phyloP scores from a whole-genome alignment of 2,888 invertebrate species.

The Alloplasta piceator region DNA sequence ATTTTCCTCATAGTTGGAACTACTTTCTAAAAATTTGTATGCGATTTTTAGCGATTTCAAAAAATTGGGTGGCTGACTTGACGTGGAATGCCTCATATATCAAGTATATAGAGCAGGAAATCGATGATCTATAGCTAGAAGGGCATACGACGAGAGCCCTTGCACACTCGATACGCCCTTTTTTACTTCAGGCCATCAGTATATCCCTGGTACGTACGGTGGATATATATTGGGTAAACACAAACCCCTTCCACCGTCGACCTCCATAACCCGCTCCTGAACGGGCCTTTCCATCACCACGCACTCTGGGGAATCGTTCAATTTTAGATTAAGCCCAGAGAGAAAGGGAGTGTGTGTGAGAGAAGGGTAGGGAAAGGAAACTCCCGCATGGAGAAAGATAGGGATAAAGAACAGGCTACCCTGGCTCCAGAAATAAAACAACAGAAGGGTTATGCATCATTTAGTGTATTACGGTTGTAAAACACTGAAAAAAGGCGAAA shows the following conservation, averaged over 20 bases:
- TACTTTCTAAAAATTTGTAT: too few species aligned
- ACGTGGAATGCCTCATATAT: neutral
- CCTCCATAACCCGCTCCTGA: slow-evolving; percentile 33
- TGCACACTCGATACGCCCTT: neutral
- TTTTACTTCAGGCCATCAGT: too few species aligned
- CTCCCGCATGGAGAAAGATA: slow-evolving; percentile 32
- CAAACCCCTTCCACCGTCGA: slow-evolving; percentile 44
- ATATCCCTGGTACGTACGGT: slow-evolving; percentile 16
- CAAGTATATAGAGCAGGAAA: slow-evolving; percentile 63
- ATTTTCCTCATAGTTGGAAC: too few species aligned
- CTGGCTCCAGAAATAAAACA: slow-evolving; percentile 48
- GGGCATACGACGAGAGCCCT: slow-evolving; percentile 20
- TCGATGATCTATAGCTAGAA: slow-evolving; percentile 55
- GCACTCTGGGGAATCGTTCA: slow-evolving; percentile 77
- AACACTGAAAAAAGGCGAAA: slow-evolving; percentile 8
- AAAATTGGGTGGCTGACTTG: too few species aligned
- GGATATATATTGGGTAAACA: slow-evolving; percentile 54
- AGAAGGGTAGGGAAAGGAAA: slow-evolving; percentile 30
- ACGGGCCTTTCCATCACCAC: slow-evolving; percentile 56
- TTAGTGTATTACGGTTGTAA: slow-evolving; percentile 18
- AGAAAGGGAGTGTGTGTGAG: slow-evolving; percentile 60
- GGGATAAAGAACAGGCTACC: slow-evolving; percentile 44
- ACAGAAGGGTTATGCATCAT: slow-evolving; percentile 45
- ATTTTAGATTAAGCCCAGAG: slow-evolving; percentile 75
- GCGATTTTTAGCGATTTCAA: too few species aligned